These are phyloP conservation scores for Turritopsis rubra DNA, from an alignment of 30 jellyfish, hydroid and myxozoan species.

Conservation along the genomic window DNA sequence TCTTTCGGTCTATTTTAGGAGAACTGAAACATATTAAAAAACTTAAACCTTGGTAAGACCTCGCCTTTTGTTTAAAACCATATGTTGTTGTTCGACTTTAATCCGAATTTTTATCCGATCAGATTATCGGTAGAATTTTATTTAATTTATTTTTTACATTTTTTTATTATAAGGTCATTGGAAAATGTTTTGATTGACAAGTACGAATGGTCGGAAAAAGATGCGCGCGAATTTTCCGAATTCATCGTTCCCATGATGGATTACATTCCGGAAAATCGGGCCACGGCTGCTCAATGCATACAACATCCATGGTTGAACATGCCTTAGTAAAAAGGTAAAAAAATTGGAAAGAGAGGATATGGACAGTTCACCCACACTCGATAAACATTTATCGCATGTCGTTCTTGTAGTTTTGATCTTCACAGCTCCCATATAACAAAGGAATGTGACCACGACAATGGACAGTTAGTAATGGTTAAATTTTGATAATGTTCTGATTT, in stretches of 20 bases:
- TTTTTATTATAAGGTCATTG: conserved; percentile 48
- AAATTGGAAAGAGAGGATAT: background rate
- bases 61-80: background rate
- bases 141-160: background rate
- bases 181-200: conserved; percentile 78
- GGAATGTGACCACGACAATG: background rate
- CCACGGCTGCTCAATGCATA: conserved; percentile 87
- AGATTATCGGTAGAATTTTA: background rate
- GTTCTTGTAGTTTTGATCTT: background rate
- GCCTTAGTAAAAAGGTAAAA: background rate
- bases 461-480: background rate
- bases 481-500: background rate
- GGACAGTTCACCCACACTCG: background rate
- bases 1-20: conserved; percentile 38
- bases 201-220: conserved; percentile 72
- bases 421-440: background rate
- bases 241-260: conserved; percentile 90
- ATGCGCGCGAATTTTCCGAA: conserved; percentile 72
- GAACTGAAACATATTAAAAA: conserved; percentile 80
- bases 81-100: too few relatives aligned
- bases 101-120: background rate
- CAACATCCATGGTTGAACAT: conserved; percentile 74
- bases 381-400: background rate
- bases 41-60: conserved; percentile 84
- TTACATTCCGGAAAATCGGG: conserved; percentile 88